phyloP scores from a whole-genome alignment of 2,113 vertebrate genomes.

The Galemys pyrenaicus region DNA sequence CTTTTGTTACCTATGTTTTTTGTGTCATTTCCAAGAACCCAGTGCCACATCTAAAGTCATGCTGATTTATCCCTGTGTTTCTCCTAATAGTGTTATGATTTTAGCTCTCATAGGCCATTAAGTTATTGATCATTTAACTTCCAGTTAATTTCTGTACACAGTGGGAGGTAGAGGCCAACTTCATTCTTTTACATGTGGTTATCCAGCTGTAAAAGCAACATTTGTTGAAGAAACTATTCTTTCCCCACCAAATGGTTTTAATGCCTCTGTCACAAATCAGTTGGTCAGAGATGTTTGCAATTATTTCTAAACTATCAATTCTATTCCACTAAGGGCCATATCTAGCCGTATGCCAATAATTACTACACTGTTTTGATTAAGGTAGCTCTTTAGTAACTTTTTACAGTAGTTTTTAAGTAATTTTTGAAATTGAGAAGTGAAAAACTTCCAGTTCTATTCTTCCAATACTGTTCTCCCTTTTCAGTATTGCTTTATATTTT shows the following conservation, averaged over 20 bases:
- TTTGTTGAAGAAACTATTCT: background rate
- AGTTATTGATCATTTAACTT: background rate
- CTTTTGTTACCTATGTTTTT: background rate
- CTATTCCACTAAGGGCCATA: background rate
- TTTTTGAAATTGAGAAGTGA: background rate
- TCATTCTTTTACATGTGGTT: background rate
- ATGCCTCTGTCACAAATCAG: background rate
- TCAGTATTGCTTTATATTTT: background rate
- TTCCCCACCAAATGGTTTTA: background rate
- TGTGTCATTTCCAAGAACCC: background rate
- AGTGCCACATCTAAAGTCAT: background rate
- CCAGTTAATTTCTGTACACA: background rate
- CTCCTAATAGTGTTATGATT: background rate
- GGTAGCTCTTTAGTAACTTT: background rate
- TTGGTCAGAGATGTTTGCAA: background rate
- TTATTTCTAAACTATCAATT: background rate
- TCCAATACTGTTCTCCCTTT: background rate
- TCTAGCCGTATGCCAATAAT: background rate
- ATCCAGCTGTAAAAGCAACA: background rate
- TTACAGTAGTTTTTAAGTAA: background rate
- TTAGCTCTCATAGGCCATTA: background rate
- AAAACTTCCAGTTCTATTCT: no score
- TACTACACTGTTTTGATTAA: background rate
- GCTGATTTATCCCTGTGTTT: background rate
- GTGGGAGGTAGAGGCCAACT: background rate